These are phyloP conservation scores for Corydoras sp. DNA, from an alignment of 2,113 vertebrate genomes.

Conservation along the genomic window DNA sequence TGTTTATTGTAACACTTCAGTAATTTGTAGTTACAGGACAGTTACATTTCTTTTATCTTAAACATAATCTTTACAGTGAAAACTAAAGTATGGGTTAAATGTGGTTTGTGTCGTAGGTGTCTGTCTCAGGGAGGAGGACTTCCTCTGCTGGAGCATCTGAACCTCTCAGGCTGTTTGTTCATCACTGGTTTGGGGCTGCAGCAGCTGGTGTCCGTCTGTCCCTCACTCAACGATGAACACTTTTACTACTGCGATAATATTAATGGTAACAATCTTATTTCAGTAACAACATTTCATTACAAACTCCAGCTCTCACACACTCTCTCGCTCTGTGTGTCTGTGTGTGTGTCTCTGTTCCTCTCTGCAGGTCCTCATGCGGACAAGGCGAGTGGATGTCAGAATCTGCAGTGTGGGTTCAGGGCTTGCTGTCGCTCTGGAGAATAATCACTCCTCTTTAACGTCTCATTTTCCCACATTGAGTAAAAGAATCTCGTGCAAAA, in stretches of 20 bases:
- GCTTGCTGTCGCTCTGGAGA: conserved; percentile 98
- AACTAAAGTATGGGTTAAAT: neutral
- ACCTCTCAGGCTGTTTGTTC: conserved; percentile 90
- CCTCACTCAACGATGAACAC: conserved; percentile 90
- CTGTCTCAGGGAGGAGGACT: conserved; percentile 87
- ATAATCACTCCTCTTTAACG: conserved; percentile 63
- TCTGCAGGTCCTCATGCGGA: conserved; percentile 91
- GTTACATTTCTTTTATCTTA: no score
- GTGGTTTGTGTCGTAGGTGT: conserved; percentile 63
- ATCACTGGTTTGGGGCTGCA: conserved; percentile 88
- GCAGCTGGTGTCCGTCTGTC: conserved; percentile 86
- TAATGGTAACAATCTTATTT: conserved; percentile 74
- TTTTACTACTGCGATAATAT: conserved; percentile 99
- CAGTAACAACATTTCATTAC: neutral
- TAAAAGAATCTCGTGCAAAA: no score
- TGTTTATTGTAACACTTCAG: no score
- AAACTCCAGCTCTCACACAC: no score
- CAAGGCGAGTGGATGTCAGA: conserved; percentile 97
- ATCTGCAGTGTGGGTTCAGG: conserved; percentile 98
- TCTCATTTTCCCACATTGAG: no score
- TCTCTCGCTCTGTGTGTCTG: neutral
- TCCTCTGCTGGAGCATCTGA: conserved; percentile 87
- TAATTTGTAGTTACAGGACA: no score
- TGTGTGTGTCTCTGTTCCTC: neutral
- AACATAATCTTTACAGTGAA: no score